phyloP scores from a whole-genome alignment of 2,113 vertebrate genomes.

The Noctilio leporinus region DNA sequence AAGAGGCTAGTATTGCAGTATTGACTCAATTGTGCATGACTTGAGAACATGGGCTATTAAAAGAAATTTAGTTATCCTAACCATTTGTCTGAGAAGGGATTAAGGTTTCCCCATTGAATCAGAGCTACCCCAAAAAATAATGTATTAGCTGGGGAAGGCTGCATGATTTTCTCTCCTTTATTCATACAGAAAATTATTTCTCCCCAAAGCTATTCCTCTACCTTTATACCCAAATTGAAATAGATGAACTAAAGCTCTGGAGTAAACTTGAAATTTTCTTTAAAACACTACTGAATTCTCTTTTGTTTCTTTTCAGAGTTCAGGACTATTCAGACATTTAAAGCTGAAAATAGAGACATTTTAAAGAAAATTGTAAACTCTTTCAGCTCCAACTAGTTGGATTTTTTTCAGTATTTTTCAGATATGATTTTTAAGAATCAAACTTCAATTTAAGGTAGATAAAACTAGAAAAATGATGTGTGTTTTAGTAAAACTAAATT shows the following conservation, averaged over 20 bases:
- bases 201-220: neutral
- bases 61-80: neutral
- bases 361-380: neutral
- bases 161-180: neutral
- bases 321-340: neutral
- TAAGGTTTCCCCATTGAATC: neutral
- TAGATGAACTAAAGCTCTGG: neutral
- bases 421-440: neutral
- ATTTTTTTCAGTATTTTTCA: neutral
- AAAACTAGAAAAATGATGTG: neutral
- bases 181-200: neutral
- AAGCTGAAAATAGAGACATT: neutral
- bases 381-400: neutral
- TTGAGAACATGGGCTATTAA: neutral
- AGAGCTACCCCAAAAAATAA: neutral
- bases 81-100: neutral
- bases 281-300: neutral
- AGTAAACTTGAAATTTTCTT: neutral
- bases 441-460: neutral
- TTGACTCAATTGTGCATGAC: neutral
- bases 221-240: neutral
- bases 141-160: neutral
- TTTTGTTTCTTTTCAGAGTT: neutral
- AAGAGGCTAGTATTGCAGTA: neutral
- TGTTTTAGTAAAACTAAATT: neutral